phyloP scores from a whole-genome alignment of 1,140 invertebrate species.

The Atopsyche davidsoni region DNA sequence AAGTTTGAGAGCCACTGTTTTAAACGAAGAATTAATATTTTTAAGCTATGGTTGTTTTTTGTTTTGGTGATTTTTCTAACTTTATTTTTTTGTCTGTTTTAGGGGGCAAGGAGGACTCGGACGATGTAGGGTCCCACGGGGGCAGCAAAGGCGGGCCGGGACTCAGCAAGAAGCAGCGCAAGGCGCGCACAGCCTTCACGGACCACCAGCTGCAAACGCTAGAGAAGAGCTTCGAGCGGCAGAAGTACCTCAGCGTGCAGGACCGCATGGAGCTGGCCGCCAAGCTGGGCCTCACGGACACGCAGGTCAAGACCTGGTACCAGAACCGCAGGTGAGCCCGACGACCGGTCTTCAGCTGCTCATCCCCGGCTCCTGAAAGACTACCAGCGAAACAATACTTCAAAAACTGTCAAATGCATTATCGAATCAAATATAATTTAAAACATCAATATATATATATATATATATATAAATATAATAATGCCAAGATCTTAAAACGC shows the following conservation, averaged over 20 bases:
- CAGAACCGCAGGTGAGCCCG: constrained; percentile 88
- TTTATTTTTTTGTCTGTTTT: constrained; percentile 2
- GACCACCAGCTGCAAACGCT: constrained; percentile 95
- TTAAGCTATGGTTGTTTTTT: no score
- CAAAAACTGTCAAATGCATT: no score
- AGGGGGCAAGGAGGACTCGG: constrained; percentile 29
- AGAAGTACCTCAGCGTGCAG: constrained; percentile 98
- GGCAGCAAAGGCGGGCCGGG: constrained; percentile 11
- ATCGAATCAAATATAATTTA: no score
- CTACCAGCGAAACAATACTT: no score
- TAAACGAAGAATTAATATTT: no score
- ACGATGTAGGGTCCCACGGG: constrained; percentile 27
- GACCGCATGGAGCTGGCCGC: constrained; percentile 97
- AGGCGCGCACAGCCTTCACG: constrained; percentile 96
- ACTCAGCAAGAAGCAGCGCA: constrained; percentile 88
- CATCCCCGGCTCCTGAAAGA: background rate
- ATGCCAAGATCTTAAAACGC: no score
- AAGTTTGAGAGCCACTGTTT: no score
- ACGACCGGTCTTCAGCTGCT: constrained; percentile 2
- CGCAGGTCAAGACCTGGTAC: constrained; percentile 99
- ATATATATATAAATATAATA: no score
- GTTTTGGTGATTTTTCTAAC: no score
- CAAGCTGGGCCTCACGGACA: constrained; percentile 92
- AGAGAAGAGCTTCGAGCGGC: constrained; percentile 95
- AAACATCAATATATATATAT: no score